A percentile compares a stretch with the other conserved stretches of the same genome.
These are phyloP conservation scores for Sitophilus oryzae DNA, from an alignment of 1,140 invertebrate species.

Conservation along the genomic window DNA sequence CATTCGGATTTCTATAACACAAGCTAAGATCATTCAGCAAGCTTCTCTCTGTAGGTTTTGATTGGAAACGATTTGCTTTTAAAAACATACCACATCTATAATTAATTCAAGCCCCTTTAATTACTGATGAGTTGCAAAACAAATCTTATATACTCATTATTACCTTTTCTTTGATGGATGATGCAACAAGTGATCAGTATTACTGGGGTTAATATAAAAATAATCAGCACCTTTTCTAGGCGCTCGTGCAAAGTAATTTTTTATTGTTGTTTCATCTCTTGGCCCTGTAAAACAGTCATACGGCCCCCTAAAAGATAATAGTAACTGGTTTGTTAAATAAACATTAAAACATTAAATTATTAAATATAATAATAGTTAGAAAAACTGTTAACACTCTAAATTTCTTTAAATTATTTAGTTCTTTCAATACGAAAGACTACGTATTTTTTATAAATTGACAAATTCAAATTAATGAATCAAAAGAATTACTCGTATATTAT, in stretches of 20 bases:
- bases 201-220: slow-evolving; percentile 31
- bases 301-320: slow-evolving; percentile 32
- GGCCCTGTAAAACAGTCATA: slow-evolving; percentile 40
- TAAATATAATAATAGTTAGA: not conserved
- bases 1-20: slow-evolving; percentile 32
- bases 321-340: slow-evolving; percentile 12
- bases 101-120: no score
- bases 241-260: slow-evolving; percentile 35
- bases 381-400: not conserved
- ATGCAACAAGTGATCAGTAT: slow-evolving; percentile 29
- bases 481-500: no score
- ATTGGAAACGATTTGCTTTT: slow-evolving; percentile 27
- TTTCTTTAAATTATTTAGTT: no score
- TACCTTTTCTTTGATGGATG: slow-evolving; percentile 32
- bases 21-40: slow-evolving; percentile 33
- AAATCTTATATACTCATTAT: no score
- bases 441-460: no score
- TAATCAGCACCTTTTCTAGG: slow-evolving; percentile 26
- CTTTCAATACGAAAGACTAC: no score
- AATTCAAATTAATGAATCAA: no score
- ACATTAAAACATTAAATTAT: not conserved
- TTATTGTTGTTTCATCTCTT: slow-evolving; percentile 37
- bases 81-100: slow-evolving; percentile 32
- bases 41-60: slow-evolving; percentile 26
- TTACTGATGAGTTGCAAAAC: no score